A percentile compares a stretch with the other conserved stretches of the same genome.
Evolutionary conservation across 2,113 vertebrate genomes (phyloP).

Genomic region (Nothoprocta pentlandii): DNA sequence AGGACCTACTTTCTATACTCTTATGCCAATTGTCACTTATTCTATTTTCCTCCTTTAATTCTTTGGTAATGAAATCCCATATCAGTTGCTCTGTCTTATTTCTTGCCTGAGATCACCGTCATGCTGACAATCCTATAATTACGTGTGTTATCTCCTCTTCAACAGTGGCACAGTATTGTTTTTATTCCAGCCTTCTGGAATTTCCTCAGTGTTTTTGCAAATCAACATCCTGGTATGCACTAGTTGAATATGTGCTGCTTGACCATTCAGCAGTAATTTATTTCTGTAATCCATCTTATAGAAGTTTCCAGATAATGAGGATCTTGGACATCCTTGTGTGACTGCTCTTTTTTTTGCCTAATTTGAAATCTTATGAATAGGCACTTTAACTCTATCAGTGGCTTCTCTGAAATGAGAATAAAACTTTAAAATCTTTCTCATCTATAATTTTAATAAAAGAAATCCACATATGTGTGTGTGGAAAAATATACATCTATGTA

Average conservation of each 20-base stretch:
- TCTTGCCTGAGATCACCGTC: not conserved
- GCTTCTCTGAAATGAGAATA: not conserved
- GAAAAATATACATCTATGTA: not conserved
- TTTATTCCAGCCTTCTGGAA: constrained; percentile 31
- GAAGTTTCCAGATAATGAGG: not conserved
- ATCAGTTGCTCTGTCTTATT: constrained; percentile 11
- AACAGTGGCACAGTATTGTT: not conserved
- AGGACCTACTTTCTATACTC: not conserved
- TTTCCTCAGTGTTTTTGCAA: not conserved
- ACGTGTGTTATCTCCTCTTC: constrained; percentile 28
- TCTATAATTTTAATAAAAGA: not conserved
- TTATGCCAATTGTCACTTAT: constrained; percentile 17
- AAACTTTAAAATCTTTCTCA: not conserved
- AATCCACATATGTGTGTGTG: not conserved
- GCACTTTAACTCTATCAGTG: not conserved
- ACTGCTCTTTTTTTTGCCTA: not conserved
- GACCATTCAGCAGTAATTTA: not conserved
- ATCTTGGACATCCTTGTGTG: not conserved
- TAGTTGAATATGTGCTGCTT: not conserved
- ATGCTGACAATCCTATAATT: constrained; percentile 42
- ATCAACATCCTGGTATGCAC: not conserved
- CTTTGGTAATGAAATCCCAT: constrained; percentile 7
- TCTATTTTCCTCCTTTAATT: constrained; percentile 27
- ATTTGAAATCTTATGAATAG: not conserved
- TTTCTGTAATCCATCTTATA: not conserved